Base-by-base conservation (phyloP, 2,888 invertebrate genomes). In the Pristionchus arcanus region DNA sequence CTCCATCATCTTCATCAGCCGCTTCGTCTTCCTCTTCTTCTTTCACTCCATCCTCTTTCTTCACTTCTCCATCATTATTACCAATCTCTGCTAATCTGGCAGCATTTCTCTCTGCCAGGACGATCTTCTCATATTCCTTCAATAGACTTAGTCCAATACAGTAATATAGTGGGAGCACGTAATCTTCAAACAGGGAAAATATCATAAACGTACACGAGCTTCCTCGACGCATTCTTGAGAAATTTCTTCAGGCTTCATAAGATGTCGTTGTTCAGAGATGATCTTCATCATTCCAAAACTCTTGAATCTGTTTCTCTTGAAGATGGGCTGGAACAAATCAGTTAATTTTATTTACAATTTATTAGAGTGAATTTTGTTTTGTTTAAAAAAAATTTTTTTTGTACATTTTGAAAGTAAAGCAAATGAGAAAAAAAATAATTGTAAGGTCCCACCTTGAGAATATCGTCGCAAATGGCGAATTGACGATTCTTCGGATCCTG, bases 201-300 rank as follows among this genome's bases (percentile, higher is more conserved):
- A 16, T 3, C 25, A 9, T 37, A 37, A 84, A 55, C 37, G 42
- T 81, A 81, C 84, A 9, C n/a, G 49, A 34, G 86, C 86, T 66
- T 63, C 66, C 11, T 86, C 66, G 28, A 37, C 63, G 37, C 28
- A 31, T n/a, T 86, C 86, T 15, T 37, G 34, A 4, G 59, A 59
- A 15, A 86, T 66, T 25, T 86, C 66, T 16, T 86, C 66, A 7
- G 59, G 86, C 25, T 86, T 66, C 25, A 86, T 86, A 7, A 59
- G 13, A 16, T 63, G 59, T 42, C 42, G 37, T 15, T 31, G 13
- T 7, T 66, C 66, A 28, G 66, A 28, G 37, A 86, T 31, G 15
- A 37, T 21, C 86, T 86, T 86, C 86, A 86, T 86, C 86, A 86
- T 86, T 86, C 86, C 86, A 25, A 86, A 86, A 63, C 28, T 37